These are phyloP conservation scores for Netelia melanura DNA, from an alignment of 2,888 invertebrate genomes.

Conservation along the genomic window DNA sequence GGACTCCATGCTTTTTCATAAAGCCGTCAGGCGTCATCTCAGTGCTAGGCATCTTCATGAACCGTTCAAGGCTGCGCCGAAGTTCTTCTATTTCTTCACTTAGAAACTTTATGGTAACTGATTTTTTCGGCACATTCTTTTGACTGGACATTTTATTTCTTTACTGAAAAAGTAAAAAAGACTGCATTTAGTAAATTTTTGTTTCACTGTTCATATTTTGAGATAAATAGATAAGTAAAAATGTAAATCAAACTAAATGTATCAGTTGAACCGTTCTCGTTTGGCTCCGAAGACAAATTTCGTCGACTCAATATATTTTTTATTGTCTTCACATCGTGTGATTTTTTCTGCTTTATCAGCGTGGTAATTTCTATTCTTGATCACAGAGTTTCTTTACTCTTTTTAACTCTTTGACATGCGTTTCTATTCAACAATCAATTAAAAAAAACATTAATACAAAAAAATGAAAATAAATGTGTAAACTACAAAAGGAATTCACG, in stretches of 20 bases:
- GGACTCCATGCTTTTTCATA: conserved; percentile 17
- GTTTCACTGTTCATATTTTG: conserved; percentile 16
- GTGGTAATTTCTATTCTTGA: conserved; percentile 26
- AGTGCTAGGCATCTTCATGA: conserved; percentile 1
- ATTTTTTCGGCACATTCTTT: too few species aligned
- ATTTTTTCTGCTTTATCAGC: conserved; percentile 11
- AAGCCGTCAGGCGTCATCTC: conserved; percentile 24
- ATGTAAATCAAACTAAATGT: conserved; percentile 11
- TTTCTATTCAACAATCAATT: conserved; percentile 13
- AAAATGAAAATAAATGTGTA: conserved; percentile 13
- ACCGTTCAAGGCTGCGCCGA: conserved; percentile 15
- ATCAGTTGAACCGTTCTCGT: conserved; percentile 5
- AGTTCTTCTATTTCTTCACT: conserved; percentile 27
- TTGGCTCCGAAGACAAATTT: conserved; percentile 18
- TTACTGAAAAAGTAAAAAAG: conserved; percentile 17
- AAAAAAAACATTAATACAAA: conserved; percentile 4
- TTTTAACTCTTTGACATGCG: conserved; percentile 15
- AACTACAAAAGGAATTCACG: too few species aligned
- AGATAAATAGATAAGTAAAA: neutral
- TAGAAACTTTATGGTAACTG: conserved; percentile 19
- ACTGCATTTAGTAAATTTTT: conserved; percentile 5
- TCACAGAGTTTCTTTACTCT: conserved; percentile 7
- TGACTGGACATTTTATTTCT: too few species aligned
- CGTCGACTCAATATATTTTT: conserved; percentile 18
- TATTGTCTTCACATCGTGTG: neutral